Conservation (phyloP, 2,888 invertebrate genomes). For the Vanessa cardui region DNA sequence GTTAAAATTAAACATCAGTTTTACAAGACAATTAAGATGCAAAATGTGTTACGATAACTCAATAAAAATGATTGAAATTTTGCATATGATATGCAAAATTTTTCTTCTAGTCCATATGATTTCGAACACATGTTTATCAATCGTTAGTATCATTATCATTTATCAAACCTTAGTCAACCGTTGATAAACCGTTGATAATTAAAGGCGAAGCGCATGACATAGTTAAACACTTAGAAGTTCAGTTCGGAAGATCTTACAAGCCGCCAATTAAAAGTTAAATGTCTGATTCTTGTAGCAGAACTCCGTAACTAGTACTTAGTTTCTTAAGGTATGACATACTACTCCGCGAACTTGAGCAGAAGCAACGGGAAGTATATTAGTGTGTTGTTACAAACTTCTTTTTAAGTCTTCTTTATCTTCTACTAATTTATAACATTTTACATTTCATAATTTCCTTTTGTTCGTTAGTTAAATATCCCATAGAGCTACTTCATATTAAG, state of each 20-base stretch:
- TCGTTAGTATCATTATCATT: no score
- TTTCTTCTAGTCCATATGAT: no score
- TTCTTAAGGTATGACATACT: constrained; percentile 45
- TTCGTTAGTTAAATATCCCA: no score
- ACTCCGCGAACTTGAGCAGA: background rate
- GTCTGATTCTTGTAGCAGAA: constrained; percentile 79
- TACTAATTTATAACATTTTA: background rate
- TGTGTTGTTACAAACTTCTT: background rate
- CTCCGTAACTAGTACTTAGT: constrained; percentile 70
- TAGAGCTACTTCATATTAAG: background rate
- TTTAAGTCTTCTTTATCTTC: background rate
- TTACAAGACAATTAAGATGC: no score
- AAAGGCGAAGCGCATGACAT: constrained; percentile 57
- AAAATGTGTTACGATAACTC: no score
- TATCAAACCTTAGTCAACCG: background rate
- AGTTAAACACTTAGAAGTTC: constrained; percentile 76
- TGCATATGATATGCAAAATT: background rate
- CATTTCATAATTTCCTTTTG: background rate
- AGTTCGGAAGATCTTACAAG: constrained; percentile 79
- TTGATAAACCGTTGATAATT: constrained; percentile 28
- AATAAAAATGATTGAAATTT: background rate
- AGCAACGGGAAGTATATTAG: background rate
- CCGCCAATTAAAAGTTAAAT: constrained; percentile 82
- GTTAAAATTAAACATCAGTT: no score
- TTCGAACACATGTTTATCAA: background rate